These are phyloP conservation scores for Danio aesculapii DNA, from an alignment of 2,797 vertebrate species.

Conservation along the genomic window DNA sequence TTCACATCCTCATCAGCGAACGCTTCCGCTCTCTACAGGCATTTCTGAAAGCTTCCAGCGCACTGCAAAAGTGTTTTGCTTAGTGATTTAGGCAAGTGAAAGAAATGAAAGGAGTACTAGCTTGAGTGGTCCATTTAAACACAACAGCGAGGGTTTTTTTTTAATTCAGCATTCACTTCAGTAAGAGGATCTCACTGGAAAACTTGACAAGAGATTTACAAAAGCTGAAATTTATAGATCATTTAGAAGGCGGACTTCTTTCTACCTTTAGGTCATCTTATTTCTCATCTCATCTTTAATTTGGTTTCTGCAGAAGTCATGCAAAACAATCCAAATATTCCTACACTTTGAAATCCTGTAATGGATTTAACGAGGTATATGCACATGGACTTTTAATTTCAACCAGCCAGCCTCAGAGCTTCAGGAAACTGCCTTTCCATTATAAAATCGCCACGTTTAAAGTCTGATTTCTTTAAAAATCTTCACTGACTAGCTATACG, in stretches of 20 bases:
- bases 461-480: too few relatives aligned
- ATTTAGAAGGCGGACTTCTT: too few relatives aligned
- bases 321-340: neutral
- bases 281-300: neutral
- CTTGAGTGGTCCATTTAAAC: constrained; percentile 13
- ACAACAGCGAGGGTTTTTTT: neutral
- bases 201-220: neutral
- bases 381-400: too few relatives aligned
- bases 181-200: neutral
- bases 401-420: too few relatives aligned
- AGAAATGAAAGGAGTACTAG: neutral
- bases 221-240: neutral
- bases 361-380: too few relatives aligned
- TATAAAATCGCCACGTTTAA: too few relatives aligned
- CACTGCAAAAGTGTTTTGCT: constrained; percentile 15
- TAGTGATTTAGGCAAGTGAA: neutral
- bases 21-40: constrained; percentile 47
- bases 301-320: neutral
- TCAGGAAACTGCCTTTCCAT: too few relatives aligned
- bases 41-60: neutral
- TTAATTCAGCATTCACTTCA: neutral
- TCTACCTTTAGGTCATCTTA: neutral
- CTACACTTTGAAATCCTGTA: too few relatives aligned
- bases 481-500: too few relatives aligned
- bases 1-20: constrained; percentile 39